These are phyloP conservation scores for Microcebus tavaratra DNA, from an alignment of 2,113 vertebrate genomes.

Conservation along the genomic window DNA sequence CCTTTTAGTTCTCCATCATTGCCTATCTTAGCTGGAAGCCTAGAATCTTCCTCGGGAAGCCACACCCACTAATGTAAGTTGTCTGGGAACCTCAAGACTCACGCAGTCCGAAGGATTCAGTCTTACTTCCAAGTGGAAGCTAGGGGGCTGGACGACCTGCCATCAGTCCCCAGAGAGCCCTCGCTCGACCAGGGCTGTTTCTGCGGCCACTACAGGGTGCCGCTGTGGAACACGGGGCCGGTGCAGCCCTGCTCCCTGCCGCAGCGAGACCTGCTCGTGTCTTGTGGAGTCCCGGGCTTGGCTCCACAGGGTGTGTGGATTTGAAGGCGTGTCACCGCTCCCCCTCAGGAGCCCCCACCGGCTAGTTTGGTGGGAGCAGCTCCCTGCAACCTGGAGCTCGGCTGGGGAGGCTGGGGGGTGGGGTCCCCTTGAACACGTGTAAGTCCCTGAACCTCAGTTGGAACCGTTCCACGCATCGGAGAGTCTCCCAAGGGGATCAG, in stretches of 20 bases:
- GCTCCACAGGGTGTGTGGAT: background rate
- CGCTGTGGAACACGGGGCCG: accelerated
- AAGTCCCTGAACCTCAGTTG: background rate
- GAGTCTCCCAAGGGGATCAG: accelerated
- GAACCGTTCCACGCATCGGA: background rate
- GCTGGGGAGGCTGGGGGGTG: background rate
- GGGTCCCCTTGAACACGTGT: background rate
- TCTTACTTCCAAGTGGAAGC: background rate
- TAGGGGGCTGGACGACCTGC: background rate
- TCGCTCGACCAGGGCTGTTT: accelerated
- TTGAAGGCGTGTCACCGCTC: accelerated
- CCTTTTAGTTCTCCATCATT: accelerated
- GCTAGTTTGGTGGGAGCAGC: background rate
- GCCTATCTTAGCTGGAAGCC: background rate
- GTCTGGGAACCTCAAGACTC: background rate
- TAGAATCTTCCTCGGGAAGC: background rate
- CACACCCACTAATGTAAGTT: accelerated
- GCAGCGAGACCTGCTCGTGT: background rate
- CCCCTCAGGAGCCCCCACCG: background rate
- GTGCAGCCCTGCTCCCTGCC: background rate
- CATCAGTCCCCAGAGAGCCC: accelerated
- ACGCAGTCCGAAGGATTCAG: accelerated
- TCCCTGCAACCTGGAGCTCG: background rate
- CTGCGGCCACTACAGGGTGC: accelerated
- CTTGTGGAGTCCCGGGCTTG: accelerated